phyloP scores from a whole-genome alignment of 2,113 vertebrate genomes.

The Porphyrio hochstetteri region DNA sequence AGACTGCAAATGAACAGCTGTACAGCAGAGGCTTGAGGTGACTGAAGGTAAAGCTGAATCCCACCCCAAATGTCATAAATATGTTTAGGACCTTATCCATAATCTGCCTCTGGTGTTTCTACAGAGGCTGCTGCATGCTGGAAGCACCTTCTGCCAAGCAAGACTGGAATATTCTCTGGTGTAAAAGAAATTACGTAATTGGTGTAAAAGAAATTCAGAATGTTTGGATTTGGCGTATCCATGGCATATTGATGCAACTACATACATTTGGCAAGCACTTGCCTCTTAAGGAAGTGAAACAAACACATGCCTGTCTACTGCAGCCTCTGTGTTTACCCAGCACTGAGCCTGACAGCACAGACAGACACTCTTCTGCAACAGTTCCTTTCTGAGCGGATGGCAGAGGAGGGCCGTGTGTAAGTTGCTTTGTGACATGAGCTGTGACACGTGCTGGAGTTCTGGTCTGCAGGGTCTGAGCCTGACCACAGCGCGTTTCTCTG shows the following conservation, averaged over 20 bases:
- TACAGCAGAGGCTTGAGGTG: neutral
- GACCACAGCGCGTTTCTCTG: neutral
- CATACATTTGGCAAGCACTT: neutral
- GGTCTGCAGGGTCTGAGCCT: neutral
- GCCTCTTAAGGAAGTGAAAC: neutral
- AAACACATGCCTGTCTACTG: neutral
- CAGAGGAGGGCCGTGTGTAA: neutral
- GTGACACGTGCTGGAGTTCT: neutral
- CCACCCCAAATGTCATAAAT: neutral
- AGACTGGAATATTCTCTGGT: neutral
- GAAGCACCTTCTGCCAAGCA: neutral
- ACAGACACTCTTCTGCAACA: neutral
- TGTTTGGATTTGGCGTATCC: neutral
- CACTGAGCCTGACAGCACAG: neutral
- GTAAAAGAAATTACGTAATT: neutral
- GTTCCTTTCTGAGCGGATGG: neutral
- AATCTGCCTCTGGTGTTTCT: neutral
- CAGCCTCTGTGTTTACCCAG: slow-evolving; percentile 8
- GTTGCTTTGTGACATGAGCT: neutral
- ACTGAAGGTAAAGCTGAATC: neutral
- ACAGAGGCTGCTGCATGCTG: neutral
- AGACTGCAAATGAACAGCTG: neutral
- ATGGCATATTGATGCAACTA: neutral
- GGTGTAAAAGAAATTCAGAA: neutral
- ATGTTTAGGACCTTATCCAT: neutral